Evolutionary conservation across 2,888 invertebrate species (phyloP), one percentile per base, ranked within the genome.

Genomic region (Alitta virens): DNA sequence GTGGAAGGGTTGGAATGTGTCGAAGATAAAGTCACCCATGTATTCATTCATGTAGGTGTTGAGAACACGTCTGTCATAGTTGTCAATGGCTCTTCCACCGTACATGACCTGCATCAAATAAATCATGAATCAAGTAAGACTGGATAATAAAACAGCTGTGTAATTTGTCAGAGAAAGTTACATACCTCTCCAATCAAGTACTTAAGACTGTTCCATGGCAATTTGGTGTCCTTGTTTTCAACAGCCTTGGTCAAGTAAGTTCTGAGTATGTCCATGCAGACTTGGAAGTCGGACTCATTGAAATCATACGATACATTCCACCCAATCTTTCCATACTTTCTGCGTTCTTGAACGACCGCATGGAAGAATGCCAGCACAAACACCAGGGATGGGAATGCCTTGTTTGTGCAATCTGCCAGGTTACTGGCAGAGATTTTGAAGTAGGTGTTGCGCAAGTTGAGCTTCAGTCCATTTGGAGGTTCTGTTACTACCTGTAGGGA

Each of bases 271-370:
- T 89, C 89, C 74, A 90, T 87, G 83, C 93, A 93, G 38, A 94
- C 93, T 64, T 89, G 87, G 81, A 94, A 94, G 82, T 95, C 95
- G 0, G 92, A 91, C 82, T 94, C 82, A 81, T 92, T 93, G 83
- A 95, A 95, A 83, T 95, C 94, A 81, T 95, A 95, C 58, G 87
- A 86, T 68, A 94, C 91, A 79, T 95, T 95, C 94, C 94, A 95
- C 0, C 95, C 95, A 62, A 94, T 90, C 84, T 94, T 94, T 75
- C 91, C 93, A 80, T 94, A 95, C 78, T 93, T 94, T 68, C 93
- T 87, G 52, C 95, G 87, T 81, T 95, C 95, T 88, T 91, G 80
- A 2, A 62, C 60, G 25, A 60, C 94, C 9, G 92, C 94, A 79
- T 95, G 94, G 84, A 94, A 94, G 84, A 95, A 95, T 0, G 92